Conservation (phyloP, 2,113 vertebrate genomes). For the Acanthochromis polyacanthus region DNA sequence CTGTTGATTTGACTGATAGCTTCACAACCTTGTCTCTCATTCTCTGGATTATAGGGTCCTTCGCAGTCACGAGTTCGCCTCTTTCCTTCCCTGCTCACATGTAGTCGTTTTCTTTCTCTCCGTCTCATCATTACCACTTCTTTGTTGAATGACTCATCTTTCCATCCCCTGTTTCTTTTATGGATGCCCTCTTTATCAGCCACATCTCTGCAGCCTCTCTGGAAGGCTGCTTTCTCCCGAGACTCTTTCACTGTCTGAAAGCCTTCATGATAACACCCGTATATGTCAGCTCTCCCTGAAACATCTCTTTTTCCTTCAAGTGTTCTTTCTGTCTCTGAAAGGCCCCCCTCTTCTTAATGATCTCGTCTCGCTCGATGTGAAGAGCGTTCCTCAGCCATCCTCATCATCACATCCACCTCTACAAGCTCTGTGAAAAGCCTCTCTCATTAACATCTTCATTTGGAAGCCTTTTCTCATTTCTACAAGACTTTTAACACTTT, state of each 20-base stretch:
- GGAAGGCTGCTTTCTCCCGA: slow-evolving; percentile 29
- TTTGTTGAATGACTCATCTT: slow-evolving; percentile 62
- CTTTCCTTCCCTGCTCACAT: slow-evolving; percentile 23
- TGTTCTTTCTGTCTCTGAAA: slow-evolving; percentile 44
- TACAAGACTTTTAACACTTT: slow-evolving; percentile 8
- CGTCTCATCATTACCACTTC: slow-evolving; percentile 50
- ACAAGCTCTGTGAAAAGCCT: slow-evolving; percentile 25
- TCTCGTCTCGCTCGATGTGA: slow-evolving; percentile 34
- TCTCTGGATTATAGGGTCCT: slow-evolving; percentile 27
- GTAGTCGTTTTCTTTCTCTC: slow-evolving; percentile 33
- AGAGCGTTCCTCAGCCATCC: slow-evolving; percentile 40
- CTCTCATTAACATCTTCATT: slow-evolving; percentile 31
- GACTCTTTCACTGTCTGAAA: slow-evolving; percentile 56
- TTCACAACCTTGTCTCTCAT: slow-evolving; percentile 26
- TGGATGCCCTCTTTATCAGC: slow-evolving; percentile 50
- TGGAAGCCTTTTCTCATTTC: slow-evolving; percentile 28
- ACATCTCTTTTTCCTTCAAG: slow-evolving; percentile 36
- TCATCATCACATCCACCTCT: slow-evolving; percentile 17
- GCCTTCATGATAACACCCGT: slow-evolving; percentile 44
- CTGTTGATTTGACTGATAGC: slow-evolving; percentile 49
- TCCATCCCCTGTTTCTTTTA: slow-evolving; percentile 52
- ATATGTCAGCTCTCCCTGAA: slow-evolving; percentile 50
- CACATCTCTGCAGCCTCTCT: slow-evolving; percentile 33
- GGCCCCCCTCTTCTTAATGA: slow-evolving; percentile 25
- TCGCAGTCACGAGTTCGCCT: slow-evolving; percentile 19